Conservation (phyloP, 1,140 invertebrate genomes). For the Diuraphis noxia region DNA sequence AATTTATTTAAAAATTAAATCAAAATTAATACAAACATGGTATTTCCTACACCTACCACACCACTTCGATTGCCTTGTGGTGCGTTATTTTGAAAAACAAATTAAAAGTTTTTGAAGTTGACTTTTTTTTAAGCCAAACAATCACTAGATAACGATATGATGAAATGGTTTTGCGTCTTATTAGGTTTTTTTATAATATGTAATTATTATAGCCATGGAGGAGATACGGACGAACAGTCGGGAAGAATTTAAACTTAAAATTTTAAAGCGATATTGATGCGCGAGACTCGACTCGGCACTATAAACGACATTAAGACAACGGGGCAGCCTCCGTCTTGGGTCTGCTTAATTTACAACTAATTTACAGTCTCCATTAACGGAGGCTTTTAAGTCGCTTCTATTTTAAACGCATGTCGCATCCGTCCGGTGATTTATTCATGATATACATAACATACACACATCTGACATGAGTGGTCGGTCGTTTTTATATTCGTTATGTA, state of each 20-base stretch:
- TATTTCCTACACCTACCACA: background rate
- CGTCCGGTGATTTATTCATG: background rate
- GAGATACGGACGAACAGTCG: background rate
- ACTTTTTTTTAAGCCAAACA: background rate
- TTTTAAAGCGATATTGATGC: background rate
- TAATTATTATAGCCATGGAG: background rate
- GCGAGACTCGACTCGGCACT: background rate
- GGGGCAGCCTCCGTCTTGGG: background rate
- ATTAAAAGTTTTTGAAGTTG: background rate
- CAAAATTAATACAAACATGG: background rate
- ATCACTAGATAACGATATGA: background rate
- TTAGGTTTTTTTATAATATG: background rate
- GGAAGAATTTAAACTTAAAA: background rate
- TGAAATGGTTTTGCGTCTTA: background rate
- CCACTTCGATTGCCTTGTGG: background rate
- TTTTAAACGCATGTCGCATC: conserved; percentile 26
- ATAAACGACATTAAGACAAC: no score
- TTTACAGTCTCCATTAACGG: conserved; percentile 36
- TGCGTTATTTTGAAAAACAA: background rate
- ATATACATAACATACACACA: background rate
- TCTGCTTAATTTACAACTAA: conserved; percentile 26
- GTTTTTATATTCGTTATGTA: background rate
- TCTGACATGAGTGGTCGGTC: background rate
- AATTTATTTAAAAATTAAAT: background rate
- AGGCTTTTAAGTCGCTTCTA: conserved; percentile 37